phyloP scores from a whole-genome alignment of 2,888 invertebrate genomes.

The Parnassius mnemosyne region DNA sequence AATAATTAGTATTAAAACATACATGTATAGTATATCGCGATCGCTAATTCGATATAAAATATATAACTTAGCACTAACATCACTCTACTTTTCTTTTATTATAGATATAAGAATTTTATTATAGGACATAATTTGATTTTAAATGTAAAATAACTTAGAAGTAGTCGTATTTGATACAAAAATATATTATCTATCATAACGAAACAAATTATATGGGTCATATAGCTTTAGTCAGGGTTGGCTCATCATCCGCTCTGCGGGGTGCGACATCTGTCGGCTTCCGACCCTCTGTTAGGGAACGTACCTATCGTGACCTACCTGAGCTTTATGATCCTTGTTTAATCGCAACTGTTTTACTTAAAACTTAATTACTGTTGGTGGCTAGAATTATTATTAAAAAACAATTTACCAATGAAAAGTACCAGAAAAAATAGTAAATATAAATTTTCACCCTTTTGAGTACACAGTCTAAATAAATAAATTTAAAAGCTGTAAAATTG shows the following conservation, averaged over 20 bases:
- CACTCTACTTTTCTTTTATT: too few species aligned
- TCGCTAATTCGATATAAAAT: too few species aligned
- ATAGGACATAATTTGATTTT: too few species aligned
- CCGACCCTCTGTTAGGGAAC: slow-evolving; percentile 31
- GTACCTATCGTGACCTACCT: slow-evolving; percentile 43
- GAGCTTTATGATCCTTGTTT: slow-evolving; percentile 26
- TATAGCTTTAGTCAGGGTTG: slow-evolving; percentile 31
- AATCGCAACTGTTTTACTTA: slow-evolving; percentile 18
- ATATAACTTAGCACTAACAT: too few species aligned
- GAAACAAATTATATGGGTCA: slow-evolving; percentile 30
- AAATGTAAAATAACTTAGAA: not conserved
- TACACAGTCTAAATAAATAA: too few species aligned
- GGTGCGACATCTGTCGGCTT: slow-evolving; percentile 74
- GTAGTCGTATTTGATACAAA: too few species aligned
- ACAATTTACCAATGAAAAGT: not conserved
- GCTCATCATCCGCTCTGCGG: slow-evolving; percentile 68
- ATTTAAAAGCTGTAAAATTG: too few species aligned
- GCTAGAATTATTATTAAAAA: not conserved
- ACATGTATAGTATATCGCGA: too few species aligned
- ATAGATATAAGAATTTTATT: too few species aligned
- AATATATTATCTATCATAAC: not conserved
- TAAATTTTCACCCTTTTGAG: too few species aligned
- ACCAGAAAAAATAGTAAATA: too few species aligned
- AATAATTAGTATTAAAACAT: too few species aligned
- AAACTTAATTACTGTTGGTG: slow-evolving; percentile 6